Conservation (phyloP, 2,113 vertebrate species). For the Enhydra lutris region DNA sequence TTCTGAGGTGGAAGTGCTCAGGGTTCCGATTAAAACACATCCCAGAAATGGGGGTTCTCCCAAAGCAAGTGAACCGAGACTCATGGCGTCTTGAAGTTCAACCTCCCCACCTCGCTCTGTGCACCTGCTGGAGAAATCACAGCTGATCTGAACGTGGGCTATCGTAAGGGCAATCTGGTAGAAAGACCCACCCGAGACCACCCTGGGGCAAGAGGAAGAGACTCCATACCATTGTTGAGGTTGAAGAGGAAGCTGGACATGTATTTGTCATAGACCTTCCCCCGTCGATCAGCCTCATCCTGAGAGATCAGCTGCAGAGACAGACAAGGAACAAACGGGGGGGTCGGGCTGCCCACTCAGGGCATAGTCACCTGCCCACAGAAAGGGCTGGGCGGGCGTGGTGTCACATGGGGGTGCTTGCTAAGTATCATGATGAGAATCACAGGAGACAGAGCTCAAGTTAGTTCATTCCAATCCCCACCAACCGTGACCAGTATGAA, state of each 20-base stretch:
- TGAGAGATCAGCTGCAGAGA: slow-evolving; percentile 94
- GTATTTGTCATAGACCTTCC: slow-evolving; percentile 98
- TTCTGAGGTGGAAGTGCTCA: background rate
- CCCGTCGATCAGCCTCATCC: slow-evolving; percentile 96
- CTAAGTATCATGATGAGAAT: fast-evolving
- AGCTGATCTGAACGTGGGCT: background rate
- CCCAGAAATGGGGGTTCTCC: background rate
- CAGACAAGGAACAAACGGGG: background rate
- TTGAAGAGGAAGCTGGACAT: slow-evolving; percentile 99
- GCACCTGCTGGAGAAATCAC: background rate
- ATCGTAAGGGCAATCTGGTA: background rate
- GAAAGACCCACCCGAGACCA: background rate
- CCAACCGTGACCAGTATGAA: background rate
- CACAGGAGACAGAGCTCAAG: background rate
- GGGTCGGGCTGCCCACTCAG: background rate
- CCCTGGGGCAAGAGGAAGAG: background rate
- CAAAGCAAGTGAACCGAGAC: background rate
- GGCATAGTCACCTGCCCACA: background rate
- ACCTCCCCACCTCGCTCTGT: background rate
- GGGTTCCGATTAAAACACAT: background rate
- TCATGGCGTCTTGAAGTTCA: background rate
- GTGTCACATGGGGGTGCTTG: background rate
- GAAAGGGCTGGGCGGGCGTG: background rate
- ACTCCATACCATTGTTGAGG: slow-evolving; percentile 93
- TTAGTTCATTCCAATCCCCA: background rate